These are phyloP conservation scores for Drosophila albomicans DNA, from an alignment of 1,140 invertebrate species.

Conservation along the genomic window DNA sequence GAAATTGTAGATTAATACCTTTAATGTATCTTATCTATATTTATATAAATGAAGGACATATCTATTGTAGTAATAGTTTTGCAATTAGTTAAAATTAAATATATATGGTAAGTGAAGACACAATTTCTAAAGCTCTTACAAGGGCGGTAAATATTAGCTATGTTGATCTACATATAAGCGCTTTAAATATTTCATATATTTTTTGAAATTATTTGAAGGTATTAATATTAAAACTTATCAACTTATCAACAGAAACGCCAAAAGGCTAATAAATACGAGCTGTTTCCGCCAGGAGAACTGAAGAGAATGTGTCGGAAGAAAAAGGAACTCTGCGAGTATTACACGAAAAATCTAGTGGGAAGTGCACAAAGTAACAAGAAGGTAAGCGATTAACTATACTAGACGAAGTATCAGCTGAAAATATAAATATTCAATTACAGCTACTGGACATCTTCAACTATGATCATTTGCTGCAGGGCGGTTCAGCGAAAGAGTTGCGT, in stretches of 20 bases:
- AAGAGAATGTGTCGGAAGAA: slow-evolving; percentile 54
- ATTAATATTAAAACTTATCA: too few species aligned
- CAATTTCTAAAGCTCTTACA: too few species aligned
- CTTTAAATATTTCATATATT: background rate
- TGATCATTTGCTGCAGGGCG: slow-evolving; percentile 71
- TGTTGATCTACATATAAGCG: too few species aligned
- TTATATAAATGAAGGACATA: too few species aligned
- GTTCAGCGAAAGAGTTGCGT: slow-evolving; percentile 62
- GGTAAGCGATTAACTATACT: slow-evolving; percentile 30
- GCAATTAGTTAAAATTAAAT: too few species aligned
- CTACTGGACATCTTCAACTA: slow-evolving; percentile 69
- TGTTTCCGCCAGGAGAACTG: slow-evolving; percentile 61
- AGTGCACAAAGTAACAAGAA: slow-evolving; percentile 63
- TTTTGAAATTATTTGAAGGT: background rate
- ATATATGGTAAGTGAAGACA: too few species aligned
- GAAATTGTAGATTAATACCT: too few species aligned
- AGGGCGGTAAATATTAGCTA: too few species aligned
- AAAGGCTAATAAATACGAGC: slow-evolving; percentile 52
- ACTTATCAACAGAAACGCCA: slow-evolving; percentile 48
- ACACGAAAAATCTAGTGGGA: slow-evolving; percentile 60
- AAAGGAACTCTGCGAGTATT: slow-evolving; percentile 59
- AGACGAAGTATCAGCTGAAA: background rate
- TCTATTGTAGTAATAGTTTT: too few species aligned
- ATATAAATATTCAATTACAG: slow-evolving; percentile 18
- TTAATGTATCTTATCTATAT: too few species aligned